Evolutionary conservation across 2,888 invertebrate species (phyloP).

Genomic region (Zeuzera pyrina): DNA sequence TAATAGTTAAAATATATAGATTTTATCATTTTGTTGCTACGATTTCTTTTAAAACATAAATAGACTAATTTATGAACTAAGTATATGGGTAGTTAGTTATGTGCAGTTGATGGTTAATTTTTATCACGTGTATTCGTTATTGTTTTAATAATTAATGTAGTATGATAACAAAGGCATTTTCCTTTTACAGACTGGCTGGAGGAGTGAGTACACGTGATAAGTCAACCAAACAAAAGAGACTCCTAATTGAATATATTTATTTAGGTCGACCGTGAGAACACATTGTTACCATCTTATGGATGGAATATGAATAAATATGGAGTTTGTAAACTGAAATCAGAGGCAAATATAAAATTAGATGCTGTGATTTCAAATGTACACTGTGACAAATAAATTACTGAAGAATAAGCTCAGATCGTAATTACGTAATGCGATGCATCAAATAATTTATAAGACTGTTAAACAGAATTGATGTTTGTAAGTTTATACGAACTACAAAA

Average conservation of each 20-base stretch:
- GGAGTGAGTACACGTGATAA: slow-evolving; percentile 96
- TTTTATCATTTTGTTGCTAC: too few species aligned
- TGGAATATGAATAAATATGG: slow-evolving; percentile 20
- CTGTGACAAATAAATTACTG: slow-evolving; percentile 13
- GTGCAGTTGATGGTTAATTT: too few species aligned
- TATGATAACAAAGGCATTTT: too few species aligned
- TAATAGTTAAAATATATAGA: too few species aligned
- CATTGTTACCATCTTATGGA: slow-evolving; percentile 21
- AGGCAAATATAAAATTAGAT: slow-evolving; percentile 30
- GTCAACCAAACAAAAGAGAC: slow-evolving; percentile 46
- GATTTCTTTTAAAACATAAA: too few species aligned
- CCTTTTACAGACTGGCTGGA: slow-evolving; percentile 88
- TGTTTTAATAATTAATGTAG: too few species aligned
- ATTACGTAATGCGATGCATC: too few species aligned
- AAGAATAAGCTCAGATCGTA: too few species aligned
- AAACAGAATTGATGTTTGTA: slow-evolving; percentile 66
- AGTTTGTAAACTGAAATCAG: slow-evolving; percentile 26
- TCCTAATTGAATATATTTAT: slow-evolving; percentile 29
- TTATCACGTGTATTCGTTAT: too few species aligned
- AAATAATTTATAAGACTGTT: slow-evolving; percentile 59
- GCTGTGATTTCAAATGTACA: slow-evolving; percentile 47
- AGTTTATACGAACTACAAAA: slow-evolving; percentile 33
- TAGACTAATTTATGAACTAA: too few species aligned
- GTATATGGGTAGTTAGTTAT: too few species aligned
- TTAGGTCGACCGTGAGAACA: slow-evolving; percentile 24